Conservation (phyloP, 2,113 vertebrate species). For the Pristiophorus japonicus region DNA sequence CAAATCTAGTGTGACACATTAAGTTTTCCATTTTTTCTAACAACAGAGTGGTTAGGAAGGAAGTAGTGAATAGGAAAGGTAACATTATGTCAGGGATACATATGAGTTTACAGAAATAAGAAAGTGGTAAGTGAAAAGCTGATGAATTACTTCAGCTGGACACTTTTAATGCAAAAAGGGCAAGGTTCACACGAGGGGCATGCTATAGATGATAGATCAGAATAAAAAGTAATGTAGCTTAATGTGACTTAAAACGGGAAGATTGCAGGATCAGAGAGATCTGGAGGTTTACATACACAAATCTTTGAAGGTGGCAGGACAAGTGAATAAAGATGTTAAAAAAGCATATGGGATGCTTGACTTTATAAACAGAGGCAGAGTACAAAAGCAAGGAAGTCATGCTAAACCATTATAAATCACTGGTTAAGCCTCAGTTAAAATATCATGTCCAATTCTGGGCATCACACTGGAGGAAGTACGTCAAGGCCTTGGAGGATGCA, state of each 20-base stretch:
- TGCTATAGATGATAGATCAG: neutral
- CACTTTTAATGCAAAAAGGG: neutral
- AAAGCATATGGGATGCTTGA: neutral
- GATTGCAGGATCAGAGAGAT: neutral
- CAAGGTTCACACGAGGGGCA: neutral
- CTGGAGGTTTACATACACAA: neutral
- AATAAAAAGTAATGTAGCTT: neutral
- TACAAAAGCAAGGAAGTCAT: neutral
- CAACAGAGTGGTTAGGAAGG: neutral
- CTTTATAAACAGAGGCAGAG: neutral
- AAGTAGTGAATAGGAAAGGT: neutral
- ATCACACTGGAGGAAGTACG: neutral
- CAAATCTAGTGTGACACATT: neutral
- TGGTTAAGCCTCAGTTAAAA: neutral
- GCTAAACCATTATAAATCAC: neutral
- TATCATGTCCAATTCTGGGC: neutral
- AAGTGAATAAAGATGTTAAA: neutral
- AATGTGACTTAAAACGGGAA: neutral
- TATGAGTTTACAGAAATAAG: neutral
- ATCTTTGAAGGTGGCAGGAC: neutral
- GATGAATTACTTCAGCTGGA: neutral
- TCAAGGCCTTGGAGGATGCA: neutral
- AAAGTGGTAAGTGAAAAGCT: neutral
- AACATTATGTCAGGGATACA: neutral
- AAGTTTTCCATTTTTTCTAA: neutral